Evolutionary conservation across 2,113 vertebrate species (phyloP).

Genomic region (Laterallus jamaicensis): DNA sequence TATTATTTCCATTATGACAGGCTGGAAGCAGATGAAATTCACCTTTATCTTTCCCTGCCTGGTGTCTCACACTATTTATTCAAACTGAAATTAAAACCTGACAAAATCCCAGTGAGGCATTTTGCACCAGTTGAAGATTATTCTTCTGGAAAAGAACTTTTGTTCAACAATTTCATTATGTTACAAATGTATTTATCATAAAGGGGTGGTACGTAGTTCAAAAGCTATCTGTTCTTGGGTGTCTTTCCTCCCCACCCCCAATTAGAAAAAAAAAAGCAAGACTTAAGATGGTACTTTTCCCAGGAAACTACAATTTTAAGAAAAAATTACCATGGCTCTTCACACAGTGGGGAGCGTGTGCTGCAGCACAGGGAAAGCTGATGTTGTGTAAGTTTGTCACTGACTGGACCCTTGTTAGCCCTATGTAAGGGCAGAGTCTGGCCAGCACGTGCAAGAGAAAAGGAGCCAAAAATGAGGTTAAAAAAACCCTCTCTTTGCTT

Average conservation of each 20-base stretch:
- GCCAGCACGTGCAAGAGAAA: neutral
- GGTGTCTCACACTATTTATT: conserved; percentile 79
- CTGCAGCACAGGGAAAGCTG: neutral
- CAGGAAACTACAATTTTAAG: neutral
- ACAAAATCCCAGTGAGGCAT: conserved; percentile 72
- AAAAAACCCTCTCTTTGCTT: neutral
- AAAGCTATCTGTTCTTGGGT: conserved; percentile 16
- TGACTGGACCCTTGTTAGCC: neutral
- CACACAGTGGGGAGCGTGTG: neutral
- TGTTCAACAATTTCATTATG: conserved; percentile 73
- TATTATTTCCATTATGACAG: conserved; percentile 82
- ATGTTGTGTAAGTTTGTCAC: neutral
- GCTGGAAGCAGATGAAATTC: conserved; percentile 78
- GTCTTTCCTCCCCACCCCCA: neutral
- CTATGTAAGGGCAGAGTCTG: neutral
- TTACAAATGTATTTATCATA: conserved; percentile 67
- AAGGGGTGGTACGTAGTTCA: conserved; percentile 64
- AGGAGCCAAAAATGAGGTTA: neutral
- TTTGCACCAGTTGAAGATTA: conserved; percentile 76
- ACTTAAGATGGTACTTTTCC: neutral
- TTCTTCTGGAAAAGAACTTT: conserved; percentile 76
- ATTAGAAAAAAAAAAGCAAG: neutral
- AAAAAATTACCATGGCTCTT: neutral
- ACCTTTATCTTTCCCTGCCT: conserved; percentile 81
- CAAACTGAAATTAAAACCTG: conserved; percentile 83